These are phyloP conservation scores for Himalopsyche anomala DNA, from an alignment of 2,888 invertebrate species.

Conservation along the genomic window DNA sequence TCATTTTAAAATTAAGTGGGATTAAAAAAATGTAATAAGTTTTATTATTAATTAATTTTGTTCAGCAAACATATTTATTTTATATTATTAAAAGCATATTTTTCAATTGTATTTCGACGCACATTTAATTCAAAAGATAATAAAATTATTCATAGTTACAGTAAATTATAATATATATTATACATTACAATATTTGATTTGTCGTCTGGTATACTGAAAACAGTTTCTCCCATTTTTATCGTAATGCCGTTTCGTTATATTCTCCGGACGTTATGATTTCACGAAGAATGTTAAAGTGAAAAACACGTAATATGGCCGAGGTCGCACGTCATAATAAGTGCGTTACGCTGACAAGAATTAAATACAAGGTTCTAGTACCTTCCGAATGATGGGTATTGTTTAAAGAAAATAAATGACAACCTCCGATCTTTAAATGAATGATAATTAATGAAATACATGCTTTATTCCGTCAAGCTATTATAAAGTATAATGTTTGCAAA, in stretches of 20 bases:
- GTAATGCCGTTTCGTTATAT: slow-evolving; percentile 20
- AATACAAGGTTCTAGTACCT: neutral
- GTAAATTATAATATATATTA: neutral
- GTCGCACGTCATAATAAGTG: neutral
- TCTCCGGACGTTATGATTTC: slow-evolving; percentile 27
- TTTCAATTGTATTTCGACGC: no score
- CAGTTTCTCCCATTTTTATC: slow-evolving; percentile 42
- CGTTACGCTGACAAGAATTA: neutral
- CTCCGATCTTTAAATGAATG: neutral
- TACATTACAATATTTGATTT: neutral
- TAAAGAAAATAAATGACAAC: neutral
- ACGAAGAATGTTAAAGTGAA: slow-evolving; percentile 32
- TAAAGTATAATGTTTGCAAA: no score
- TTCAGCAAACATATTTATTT: no score
- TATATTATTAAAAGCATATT: no score
- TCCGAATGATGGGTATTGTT: slow-evolving; percentile 11
- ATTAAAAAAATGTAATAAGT: no score
- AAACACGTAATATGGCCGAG: slow-evolving; percentile 15
- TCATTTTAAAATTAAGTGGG: no score
- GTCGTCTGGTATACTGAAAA: neutral
- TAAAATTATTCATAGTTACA: no score
- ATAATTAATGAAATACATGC: no score
- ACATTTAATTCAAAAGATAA: no score
- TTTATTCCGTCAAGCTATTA: no score
- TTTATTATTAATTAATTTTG: no score